Base-by-base conservation (phyloP, 2,113 vertebrate species). In the Ammospiza nelsoni region DNA sequence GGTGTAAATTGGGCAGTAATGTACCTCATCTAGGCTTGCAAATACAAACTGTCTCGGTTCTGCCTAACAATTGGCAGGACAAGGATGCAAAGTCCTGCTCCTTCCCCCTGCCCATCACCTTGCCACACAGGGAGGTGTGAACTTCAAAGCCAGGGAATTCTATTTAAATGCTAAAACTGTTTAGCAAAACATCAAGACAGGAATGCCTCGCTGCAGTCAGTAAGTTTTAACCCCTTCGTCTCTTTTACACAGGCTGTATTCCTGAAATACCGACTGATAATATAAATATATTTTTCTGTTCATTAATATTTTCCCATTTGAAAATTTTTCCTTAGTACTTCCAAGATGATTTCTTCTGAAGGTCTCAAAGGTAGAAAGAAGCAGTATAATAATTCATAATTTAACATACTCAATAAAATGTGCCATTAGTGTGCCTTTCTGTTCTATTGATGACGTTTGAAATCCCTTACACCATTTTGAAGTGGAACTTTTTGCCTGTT, bases 91-190 rank as follows among this genome's bases (percentile, higher is more conserved):
- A 79, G 39, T 67, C 37, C 66, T n/a, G 44, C 48, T 88, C 68
- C 46, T 75, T 86, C 85, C 89, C 89, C 61, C 92, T 83, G 67
- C 78, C 79, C 93, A 68, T 54, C 95, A 73, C 85, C 94, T 92
- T 86, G 54, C 59, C 46, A 29, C 51, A 7, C 76, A 12, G 48
- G 63, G 92, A 95, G 80, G 92, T 94, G 93, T 90, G 94, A 84
- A 87, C 93, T 96, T 95, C 95, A 97, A 96, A 96, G 94, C 76
- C 69, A 3, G 66, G 41, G 25, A 84, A 52, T 54, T 12, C 93
- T 46, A 90, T 96, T 96, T 90, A 93, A 92, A 96, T 96, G 96
- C 83, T 95, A 96, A 96, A 13, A 1, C 54, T 59, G 49, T 79
- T 55, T 52, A 87, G 91, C 31, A 78, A 91, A 87, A 57, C 79